These are phyloP conservation scores for Ichneumoninae sp. DNA, from an alignment of 2,888 invertebrate species.

Conservation along the genomic window DNA sequence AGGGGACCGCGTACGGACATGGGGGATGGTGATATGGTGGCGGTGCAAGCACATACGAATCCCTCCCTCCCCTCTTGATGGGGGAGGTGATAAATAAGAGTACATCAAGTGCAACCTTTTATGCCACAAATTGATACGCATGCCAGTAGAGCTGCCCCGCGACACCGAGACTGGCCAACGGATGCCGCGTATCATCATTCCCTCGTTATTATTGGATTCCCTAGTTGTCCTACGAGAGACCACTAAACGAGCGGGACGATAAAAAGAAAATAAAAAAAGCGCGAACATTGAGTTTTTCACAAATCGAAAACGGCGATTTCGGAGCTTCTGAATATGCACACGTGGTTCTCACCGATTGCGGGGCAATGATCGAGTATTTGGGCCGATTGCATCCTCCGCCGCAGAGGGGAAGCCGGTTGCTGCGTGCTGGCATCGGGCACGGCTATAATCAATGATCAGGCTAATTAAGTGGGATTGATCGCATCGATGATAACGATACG, in stretches of 20 bases:
- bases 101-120: constrained; percentile 80
- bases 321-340: neutral
- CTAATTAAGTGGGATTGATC: constrained; percentile 84
- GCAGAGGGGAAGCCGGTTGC: constrained; percentile 29
- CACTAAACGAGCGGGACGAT: constrained; percentile 34
- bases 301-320: neutral
- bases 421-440: constrained; percentile 67
- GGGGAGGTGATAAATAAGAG: constrained; percentile 80
- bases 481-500: constrained; percentile 82
- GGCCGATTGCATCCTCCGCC: constrained; percentile 40
- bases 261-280: constrained; percentile 39
- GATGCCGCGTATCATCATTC: constrained; percentile 47
- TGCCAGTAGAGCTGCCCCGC: constrained; percentile 64
- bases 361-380: constrained; percentile 29
- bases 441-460: constrained; percentile 84
- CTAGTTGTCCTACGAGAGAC: constrained; percentile 22
- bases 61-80: constrained; percentile 68
- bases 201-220: constrained; percentile 54
- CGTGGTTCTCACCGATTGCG: constrained; percentile 33
- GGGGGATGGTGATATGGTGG: constrained; percentile 16
- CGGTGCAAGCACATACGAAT: constrained; percentile 20
- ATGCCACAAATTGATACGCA: constrained; percentile 78
- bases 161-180: constrained; percentile 40
- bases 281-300: neutral
- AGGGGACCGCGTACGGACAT: constrained; percentile 52